Conservation (phyloP, 2,113 vertebrate species). For the Microtus richardsoni region DNA sequence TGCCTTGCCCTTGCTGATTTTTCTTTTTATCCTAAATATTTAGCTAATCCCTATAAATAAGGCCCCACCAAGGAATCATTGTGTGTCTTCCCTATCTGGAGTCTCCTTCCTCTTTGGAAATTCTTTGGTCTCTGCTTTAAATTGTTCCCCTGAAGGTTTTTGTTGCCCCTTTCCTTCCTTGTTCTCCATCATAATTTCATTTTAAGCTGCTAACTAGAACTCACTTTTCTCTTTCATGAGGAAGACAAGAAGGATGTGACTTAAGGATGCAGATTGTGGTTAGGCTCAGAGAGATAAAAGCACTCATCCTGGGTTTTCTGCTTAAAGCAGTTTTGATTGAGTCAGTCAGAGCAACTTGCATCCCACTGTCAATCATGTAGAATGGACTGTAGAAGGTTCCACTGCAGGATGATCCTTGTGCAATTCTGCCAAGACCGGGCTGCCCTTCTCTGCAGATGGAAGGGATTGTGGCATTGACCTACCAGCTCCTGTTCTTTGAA, state of each 20-base stretch:
- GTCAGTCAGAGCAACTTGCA: background rate
- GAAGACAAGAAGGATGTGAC: background rate
- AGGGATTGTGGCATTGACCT: background rate
- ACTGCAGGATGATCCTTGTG: background rate
- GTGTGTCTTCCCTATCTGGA: conserved; percentile 32
- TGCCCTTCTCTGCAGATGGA: background rate
- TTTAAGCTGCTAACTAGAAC: conserved; percentile 37
- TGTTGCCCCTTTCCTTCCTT: conserved; percentile 10
- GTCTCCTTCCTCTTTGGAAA: conserved; percentile 46
- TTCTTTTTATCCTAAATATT: conserved; percentile 79
- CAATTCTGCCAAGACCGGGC: background rate
- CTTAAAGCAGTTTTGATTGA: conserved; percentile 6
- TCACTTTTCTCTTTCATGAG: conserved; percentile 46
- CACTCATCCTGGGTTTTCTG: background rate
- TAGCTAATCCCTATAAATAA: conserved; percentile 78
- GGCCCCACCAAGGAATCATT: conserved; percentile 60
- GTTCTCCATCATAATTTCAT: conserved; percentile 15
- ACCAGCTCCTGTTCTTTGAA: background rate
- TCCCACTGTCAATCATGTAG: background rate
- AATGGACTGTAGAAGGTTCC: background rate
- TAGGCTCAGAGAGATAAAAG: background rate
- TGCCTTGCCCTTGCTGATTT: conserved; percentile 60
- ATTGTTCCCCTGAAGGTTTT: conserved; percentile 52
- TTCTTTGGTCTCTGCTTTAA: conserved; percentile 46
- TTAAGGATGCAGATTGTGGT: background rate